Percentiles rank a stretch among this genome's conserved stretches.
These are phyloP conservation scores for Heptranchias perlo DNA, from an alignment of 2,113 vertebrate species.

Conservation along the genomic window DNA sequence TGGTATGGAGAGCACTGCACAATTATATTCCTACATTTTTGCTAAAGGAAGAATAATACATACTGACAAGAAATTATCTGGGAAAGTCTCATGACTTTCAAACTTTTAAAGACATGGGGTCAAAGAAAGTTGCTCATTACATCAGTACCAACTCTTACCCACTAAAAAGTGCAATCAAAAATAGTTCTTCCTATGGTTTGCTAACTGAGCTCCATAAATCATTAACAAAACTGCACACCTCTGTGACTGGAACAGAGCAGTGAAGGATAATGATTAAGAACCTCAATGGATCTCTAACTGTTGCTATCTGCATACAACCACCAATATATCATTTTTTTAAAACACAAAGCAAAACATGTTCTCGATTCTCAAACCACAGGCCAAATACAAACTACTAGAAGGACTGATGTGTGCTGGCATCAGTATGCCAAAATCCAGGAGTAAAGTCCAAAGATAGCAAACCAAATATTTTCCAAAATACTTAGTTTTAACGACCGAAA, in stretches of 20 bases:
- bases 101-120: not conserved
- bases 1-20: too few species aligned
- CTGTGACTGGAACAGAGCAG: not conserved
- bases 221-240: not conserved
- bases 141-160: not conserved
- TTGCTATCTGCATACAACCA: not conserved
- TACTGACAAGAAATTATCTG: not conserved
- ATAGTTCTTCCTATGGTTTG: not conserved
- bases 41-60: not conserved
- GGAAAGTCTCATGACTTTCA: not conserved
- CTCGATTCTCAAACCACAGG: not conserved
- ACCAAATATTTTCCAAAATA: not conserved
- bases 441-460: not conserved
- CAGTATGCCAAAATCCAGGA: not conserved
- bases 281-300: not conserved
- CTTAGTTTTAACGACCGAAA: not conserved
- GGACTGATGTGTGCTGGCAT: not conserved
- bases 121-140: not conserved
- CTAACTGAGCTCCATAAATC: not conserved
- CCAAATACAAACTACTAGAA: not conserved
- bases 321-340: not conserved
- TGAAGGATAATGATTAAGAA: not conserved
- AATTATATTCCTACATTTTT: too few species aligned
- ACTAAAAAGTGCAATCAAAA: not conserved
- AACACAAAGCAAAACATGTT: not conserved